phyloP scores from a whole-genome alignment of 2,797 vertebrate species.

The Psittacula derbiana region DNA sequence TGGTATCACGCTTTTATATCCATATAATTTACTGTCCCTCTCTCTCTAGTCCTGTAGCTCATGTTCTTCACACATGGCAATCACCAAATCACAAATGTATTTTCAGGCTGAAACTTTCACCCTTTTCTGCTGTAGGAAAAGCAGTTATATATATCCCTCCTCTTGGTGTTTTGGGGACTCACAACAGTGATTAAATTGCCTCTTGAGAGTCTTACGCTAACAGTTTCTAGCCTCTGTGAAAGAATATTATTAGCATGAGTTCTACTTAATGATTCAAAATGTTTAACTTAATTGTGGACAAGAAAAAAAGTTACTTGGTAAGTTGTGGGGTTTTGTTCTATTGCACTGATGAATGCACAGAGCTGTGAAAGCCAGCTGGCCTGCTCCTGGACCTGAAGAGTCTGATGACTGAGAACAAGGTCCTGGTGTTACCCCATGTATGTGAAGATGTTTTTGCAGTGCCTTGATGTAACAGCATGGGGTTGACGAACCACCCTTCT shows the following conservation, averaged over 20 bases:
- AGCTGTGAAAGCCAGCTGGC: neutral
- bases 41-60: neutral
- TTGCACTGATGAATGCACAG: neutral
- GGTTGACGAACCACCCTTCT: neutral
- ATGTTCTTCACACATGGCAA: neutral
- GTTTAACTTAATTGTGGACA: neutral
- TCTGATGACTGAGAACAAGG: neutral
- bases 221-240: neutral
- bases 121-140: neutral
- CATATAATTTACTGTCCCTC: neutral
- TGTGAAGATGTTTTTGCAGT: neutral
- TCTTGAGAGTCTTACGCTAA: neutral
- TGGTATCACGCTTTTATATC: neutral
- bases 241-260: neutral
- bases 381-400: neutral
- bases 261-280: neutral
- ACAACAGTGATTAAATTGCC: neutral
- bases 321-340: neutral
- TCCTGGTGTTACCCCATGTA: accelerated
- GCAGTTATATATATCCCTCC: neutral
- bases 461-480: neutral
- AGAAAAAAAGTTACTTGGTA: neutral
- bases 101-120: neutral
- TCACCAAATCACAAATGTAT: neutral
- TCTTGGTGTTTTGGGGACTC: neutral